phyloP scores from a whole-genome alignment of 2,888 invertebrate genomes.

The Callinectes sapidus region DNA sequence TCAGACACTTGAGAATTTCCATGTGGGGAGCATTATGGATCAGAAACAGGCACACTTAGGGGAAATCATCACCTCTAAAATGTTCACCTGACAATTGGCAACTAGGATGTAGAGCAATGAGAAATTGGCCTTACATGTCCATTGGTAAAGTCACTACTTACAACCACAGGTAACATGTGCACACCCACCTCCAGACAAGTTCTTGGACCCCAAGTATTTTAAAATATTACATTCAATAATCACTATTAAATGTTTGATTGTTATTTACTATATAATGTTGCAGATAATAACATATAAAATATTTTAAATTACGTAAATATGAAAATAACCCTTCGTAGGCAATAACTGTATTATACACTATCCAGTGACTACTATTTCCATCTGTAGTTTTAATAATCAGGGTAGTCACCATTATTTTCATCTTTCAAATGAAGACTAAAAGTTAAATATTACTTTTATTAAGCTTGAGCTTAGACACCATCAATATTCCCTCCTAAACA shows the following conservation, averaged over 20 bases:
- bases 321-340: neutral
- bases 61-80: neutral
- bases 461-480: constrained; percentile 34
- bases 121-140: neutral
- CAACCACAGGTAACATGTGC: neutral
- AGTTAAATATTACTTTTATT: constrained; percentile 12
- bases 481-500: constrained; percentile 19
- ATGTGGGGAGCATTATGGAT: neutral
- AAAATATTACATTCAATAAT: neutral
- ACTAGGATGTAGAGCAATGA: neutral
- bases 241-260: neutral
- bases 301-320: neutral
- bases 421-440: neutral
- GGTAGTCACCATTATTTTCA: neutral
- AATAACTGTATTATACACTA: neutral
- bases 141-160: neutral
- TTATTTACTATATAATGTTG: neutral
- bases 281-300: neutral
- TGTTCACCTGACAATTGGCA: neutral
- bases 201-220: neutral
- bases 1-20: neutral
- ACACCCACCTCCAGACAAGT: neutral
- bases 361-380: neutral
- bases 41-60: neutral
- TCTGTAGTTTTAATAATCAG: neutral